Evolutionary conservation across 2,888 invertebrate species (phyloP).

Genomic region (Eremobia ochroleuca): DNA sequence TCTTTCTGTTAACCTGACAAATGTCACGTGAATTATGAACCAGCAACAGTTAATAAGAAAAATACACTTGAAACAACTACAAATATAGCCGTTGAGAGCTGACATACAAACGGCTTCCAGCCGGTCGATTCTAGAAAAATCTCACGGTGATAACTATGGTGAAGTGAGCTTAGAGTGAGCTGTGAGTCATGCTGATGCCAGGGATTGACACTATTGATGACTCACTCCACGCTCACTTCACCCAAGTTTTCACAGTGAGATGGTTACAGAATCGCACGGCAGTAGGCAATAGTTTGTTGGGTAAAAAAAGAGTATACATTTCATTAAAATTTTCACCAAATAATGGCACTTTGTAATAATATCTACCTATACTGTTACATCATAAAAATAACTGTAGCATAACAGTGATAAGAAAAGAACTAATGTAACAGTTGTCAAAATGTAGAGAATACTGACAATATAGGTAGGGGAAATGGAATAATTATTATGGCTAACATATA

Average conservation of each 20-base stretch:
- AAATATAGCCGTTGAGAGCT: neutral
- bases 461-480: neutral
- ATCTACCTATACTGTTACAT: neutral
- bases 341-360: neutral
- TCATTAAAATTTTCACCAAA: neutral
- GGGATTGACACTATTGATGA: too few species aligned
- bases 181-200: too few species aligned
- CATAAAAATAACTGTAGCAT: neutral
- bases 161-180: too few species aligned
- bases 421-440: neutral
- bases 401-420: conserved; percentile 2
- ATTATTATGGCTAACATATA: neutral
- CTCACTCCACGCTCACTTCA: too few species aligned
- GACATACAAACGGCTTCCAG: neutral
- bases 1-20: neutral
- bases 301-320: too few species aligned
- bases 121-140: too few species aligned
- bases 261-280: too few species aligned
- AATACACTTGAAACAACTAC: neutral
- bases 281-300: neutral
- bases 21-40: neutral
- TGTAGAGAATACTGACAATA: neutral
- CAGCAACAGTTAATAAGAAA: neutral
- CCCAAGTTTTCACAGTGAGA: too few species aligned
- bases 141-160: too few species aligned